Conservation (phyloP, 2,797 vertebrate species). For the Semaprochilodus insignis region DNA sequence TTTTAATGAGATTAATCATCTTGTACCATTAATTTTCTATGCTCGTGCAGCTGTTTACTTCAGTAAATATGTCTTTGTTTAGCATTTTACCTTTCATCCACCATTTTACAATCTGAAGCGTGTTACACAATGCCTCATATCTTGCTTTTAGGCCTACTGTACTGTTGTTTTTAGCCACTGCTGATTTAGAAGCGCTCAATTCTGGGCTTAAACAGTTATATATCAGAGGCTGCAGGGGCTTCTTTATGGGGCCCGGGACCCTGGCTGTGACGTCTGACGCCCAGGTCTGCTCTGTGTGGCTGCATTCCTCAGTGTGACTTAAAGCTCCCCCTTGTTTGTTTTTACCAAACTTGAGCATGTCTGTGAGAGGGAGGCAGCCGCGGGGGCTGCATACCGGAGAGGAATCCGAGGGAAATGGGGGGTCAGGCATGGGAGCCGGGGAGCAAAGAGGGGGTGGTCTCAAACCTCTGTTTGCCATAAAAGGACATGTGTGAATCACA, state of each 20-base stretch:
- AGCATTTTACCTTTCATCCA: neutral
- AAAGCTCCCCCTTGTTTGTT: slow-evolving; percentile 59
- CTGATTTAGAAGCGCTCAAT: neutral
- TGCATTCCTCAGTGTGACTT: slow-evolving; percentile 46
- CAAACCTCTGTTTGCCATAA: slow-evolving; percentile 65
- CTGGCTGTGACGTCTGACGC: slow-evolving; percentile 43
- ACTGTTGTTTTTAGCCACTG: neutral
- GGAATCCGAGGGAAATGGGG: slow-evolving; percentile 53
- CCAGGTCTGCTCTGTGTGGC: slow-evolving; percentile 11
- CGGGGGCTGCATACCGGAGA: slow-evolving; percentile 53
- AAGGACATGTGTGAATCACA: slow-evolving; percentile 69
- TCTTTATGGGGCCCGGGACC: slow-evolving; percentile 31
- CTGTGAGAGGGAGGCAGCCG: slow-evolving; percentile 8
- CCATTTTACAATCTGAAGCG: neutral
- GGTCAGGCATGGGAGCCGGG: slow-evolving; percentile 44
- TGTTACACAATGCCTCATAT: neutral
- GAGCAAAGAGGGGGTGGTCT: slow-evolving; percentile 46
- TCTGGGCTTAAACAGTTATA: slow-evolving; percentile 14
- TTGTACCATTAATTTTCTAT: neutral
- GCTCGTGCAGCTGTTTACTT: neutral
- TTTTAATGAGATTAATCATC: neutral
- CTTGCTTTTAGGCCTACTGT: neutral
- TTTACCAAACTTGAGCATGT: slow-evolving; percentile 65
- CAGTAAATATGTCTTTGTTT: neutral
- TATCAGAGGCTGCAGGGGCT: slow-evolving; percentile 32